phyloP scores from a whole-genome alignment of 2,888 invertebrate species.

The Acronicta alni region DNA sequence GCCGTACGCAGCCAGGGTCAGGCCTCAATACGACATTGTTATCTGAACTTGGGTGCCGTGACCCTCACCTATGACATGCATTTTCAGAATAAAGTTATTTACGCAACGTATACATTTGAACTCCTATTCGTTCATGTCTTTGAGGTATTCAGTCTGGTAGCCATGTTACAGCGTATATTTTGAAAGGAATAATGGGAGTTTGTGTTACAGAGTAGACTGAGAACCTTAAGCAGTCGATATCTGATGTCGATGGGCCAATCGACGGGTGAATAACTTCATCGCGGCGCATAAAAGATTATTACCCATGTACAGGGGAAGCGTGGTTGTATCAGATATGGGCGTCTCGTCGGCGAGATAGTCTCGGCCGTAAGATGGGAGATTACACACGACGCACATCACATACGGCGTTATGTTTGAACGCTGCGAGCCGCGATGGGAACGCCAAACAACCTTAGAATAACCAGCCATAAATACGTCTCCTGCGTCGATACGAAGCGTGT shows the following conservation, averaged over 20 bases:
- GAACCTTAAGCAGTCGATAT: conserved; percentile 42
- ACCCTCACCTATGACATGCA: conserved; percentile 69
- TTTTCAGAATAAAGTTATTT: conserved; percentile 42
- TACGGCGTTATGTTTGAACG: conserved; percentile 65
- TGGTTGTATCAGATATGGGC: conserved; percentile 68
- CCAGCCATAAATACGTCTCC: conserved; percentile 73
- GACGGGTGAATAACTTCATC: conserved; percentile 74
- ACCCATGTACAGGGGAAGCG: conserved; percentile 63
- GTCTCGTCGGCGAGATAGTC: conserved; percentile 57
- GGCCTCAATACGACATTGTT: conserved; percentile 69
- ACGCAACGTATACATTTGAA: conserved; percentile 11
- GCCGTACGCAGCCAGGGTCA: conserved; percentile 61
- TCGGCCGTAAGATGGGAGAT: conserved; percentile 53
- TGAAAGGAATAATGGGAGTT: conserved; percentile 15
- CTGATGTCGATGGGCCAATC: conserved; percentile 61
- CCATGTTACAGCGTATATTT: conserved; percentile 13
- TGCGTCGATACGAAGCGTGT: conserved; percentile 66
- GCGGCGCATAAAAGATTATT: conserved; percentile 72
- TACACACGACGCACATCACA: conserved; percentile 64
- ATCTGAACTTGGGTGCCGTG: conserved; percentile 69
- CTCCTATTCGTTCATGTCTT: conserved; percentile 7
- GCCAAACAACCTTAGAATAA: conserved; percentile 72
- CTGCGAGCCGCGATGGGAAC: conserved; percentile 69
- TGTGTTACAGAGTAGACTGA: conserved; percentile 15
- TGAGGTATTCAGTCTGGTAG: not conserved